Base-by-base conservation (phyloP, 2,888 invertebrate species). In the Pristionchus entomophagus region DNA sequence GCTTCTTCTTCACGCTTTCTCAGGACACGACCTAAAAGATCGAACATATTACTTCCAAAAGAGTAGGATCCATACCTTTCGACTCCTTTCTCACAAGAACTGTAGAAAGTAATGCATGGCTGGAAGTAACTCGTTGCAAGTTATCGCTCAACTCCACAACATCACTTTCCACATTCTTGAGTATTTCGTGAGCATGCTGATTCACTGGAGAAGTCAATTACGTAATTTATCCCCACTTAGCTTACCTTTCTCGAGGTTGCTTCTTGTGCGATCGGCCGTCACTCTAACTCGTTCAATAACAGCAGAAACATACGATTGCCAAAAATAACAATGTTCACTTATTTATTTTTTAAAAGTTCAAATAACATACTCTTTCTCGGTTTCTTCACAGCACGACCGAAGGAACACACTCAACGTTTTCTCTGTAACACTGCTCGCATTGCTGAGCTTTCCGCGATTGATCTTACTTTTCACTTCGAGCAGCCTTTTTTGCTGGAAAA, bases 401-500 rank as follows among this genome's bases (percentile, higher is more conserved):
- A 77, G 45, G 17, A 77, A 77, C 10, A n/a, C 41, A 26, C 26
- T 41, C 1, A 77, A 26, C 10, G 77, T 26, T 12, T 26, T 45
- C 22, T 77, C 77, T 4, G 77, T 77, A 26, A 26, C 45, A 41
- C 2, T 45, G 26, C 35, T 77, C 17, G n/a, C 77, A 45, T 26
- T 45, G 45, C 45, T 45, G n/a, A 77, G 41, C 45, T 77, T 77
- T 1, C 45, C 45, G 12, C 77, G 41, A 77, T 45, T 77, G 77
- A 77, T 45, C 45, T 77, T 41, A 26, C 45, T 77, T 29, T 45
- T 77, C 45, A 35, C 77, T 77, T 77, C 77, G 2, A 45, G 77
- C 12, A 45, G 41, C 29, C 10, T 45, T 45, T 77, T 77, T 41
- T 77, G 77, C 77, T 77, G 35, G 26, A 41, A n/a, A 77, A 77